Evolutionary conservation across 2,113 vertebrate species (phyloP).

Genomic region (Oncorhynchus mykiss): DNA sequence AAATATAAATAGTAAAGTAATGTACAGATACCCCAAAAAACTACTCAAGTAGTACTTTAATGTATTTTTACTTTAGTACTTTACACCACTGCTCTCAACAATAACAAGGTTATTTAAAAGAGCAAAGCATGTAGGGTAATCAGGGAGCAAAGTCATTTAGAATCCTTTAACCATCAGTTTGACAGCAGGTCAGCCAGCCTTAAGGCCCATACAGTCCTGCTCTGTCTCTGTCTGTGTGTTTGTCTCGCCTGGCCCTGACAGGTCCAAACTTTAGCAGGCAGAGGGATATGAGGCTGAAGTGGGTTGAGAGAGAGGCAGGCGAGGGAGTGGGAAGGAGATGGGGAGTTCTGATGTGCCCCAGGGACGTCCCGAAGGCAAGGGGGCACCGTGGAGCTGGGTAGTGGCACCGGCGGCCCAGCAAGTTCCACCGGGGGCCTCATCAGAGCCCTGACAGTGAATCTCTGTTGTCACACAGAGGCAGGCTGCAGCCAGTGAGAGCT

Average conservation of each 20-base stretch:
- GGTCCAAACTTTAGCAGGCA: constrained; percentile 35
- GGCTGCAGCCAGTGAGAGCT: constrained; percentile 73
- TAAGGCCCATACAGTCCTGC: background rate
- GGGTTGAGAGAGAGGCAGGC: constrained; percentile 1
- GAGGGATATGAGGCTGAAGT: constrained; percentile 17
- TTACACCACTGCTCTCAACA: constrained; percentile 60
- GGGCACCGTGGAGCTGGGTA: constrained; percentile 61
- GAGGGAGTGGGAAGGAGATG: constrained; percentile 10
- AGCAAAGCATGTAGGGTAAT: constrained; percentile 70
- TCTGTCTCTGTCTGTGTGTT: background rate
- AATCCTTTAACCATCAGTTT: constrained; percentile 78
- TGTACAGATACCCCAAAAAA: too few species aligned
- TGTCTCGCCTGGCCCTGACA: constrained; percentile 42
- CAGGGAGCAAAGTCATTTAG: constrained; percentile 76
- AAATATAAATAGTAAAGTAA: too few species aligned
- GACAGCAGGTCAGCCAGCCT: background rate
- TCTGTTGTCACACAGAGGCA: constrained; percentile 73
- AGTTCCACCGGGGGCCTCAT: constrained; percentile 74
- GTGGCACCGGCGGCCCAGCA: constrained; percentile 45
- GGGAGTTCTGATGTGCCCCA: constrained; percentile 48
- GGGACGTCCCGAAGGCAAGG: constrained; percentile 79
- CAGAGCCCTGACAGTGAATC: constrained; percentile 81
- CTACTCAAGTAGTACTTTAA: too few species aligned
- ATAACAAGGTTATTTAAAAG: constrained; percentile 72
- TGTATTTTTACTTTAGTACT: too few species aligned